Base-by-base conservation (phyloP, 1,140 invertebrate species). In the Tetranychus urticae region DNA sequence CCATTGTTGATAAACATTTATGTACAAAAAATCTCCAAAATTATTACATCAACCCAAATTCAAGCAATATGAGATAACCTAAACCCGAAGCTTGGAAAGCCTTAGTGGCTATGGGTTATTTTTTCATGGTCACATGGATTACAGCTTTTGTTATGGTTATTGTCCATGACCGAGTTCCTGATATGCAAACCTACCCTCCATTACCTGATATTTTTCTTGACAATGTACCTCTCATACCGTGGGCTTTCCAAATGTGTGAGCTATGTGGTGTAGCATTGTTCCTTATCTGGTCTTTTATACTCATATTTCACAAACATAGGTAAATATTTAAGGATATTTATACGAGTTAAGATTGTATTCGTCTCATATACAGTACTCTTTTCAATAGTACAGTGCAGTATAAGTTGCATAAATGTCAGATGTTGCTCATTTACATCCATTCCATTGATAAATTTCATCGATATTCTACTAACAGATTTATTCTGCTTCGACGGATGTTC, bases 151-250 rank as follows among this genome's bases (percentile, higher is more conserved):
- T 96, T 1, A 97, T 98, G 90, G 91, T 97, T 0, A 87, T 97
- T 65, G 93, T 97, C 12, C 93, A 99, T 72, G 92, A 98, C 71
- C 80, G 94, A 65, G 92, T 97, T 23, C 93, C 92, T 52, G 90
- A 97, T 70, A 96, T 96, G 89, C 88, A 94, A 70, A 92, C 89
- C 66, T 97, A 97, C 78, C 93, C 93, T n/a, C 94, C 94, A 34
- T 77, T 99, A 65, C 94, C 94, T 23, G 94, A 98, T 74, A 84
- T 98, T 64, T 91, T 93, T 70, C 34, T 62, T 52, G 93, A 98
- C 71, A 97, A 97, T 77, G 85, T 99, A 52, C 94, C 94, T 1
- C 85, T 92, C 69, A 97, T 98, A 69, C 88, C 93, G 1, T 97
- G 92, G 92, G 94, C 94, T 1, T 98, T 99, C 76, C 84, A 93